Percentiles rank a stretch among this genome's conserved stretches.
Conservation (phyloP, 2,888 invertebrate genomes). For the Ecliptopera silaceata region DNA sequence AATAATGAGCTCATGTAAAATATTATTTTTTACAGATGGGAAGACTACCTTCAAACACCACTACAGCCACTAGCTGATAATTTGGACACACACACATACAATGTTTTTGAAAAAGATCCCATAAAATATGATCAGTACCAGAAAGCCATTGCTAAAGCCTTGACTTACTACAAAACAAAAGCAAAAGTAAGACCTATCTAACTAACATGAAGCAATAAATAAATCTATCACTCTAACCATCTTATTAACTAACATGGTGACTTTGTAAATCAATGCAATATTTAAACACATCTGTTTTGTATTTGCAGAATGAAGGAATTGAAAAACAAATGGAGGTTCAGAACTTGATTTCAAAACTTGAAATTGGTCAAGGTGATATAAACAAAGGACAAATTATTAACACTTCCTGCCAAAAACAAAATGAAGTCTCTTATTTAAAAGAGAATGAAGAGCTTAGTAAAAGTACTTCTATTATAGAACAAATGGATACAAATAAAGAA, state of each 20-base stretch:
- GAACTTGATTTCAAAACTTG: slow-evolving; percentile 81
- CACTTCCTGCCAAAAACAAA: neutral
- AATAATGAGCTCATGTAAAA: too few relatives aligned
- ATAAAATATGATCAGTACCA: slow-evolving; percentile 96
- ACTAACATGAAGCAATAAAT: too few relatives aligned
- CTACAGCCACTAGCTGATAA: slow-evolving; percentile 98
- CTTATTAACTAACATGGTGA: neutral
- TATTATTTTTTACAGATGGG: slow-evolving; percentile 87
- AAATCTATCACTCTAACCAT: too few relatives aligned
- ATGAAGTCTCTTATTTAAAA: neutral
- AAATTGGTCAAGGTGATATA: slow-evolving; percentile 39
- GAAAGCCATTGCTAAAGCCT: slow-evolving; percentile 89
- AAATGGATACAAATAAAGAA: neutral
- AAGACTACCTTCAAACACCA: slow-evolving; percentile 95
- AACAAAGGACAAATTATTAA: neutral
- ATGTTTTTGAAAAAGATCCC: slow-evolving; percentile 98
- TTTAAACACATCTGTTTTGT: neutral
- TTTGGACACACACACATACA: slow-evolving; percentile 97
- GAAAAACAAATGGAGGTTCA: slow-evolving; percentile 35
- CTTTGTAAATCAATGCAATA: neutral
- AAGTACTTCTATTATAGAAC: neutral
- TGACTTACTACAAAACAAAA: slow-evolving; percentile 79
- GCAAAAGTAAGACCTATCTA: slow-evolving; percentile 18
- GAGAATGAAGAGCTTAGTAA: neutral
- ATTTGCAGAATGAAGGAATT: slow-evolving; percentile 23